These are phyloP conservation scores for Rhinolophus ferrumequinum DNA, from an alignment of 2,113 vertebrate species.

Conservation along the genomic window DNA sequence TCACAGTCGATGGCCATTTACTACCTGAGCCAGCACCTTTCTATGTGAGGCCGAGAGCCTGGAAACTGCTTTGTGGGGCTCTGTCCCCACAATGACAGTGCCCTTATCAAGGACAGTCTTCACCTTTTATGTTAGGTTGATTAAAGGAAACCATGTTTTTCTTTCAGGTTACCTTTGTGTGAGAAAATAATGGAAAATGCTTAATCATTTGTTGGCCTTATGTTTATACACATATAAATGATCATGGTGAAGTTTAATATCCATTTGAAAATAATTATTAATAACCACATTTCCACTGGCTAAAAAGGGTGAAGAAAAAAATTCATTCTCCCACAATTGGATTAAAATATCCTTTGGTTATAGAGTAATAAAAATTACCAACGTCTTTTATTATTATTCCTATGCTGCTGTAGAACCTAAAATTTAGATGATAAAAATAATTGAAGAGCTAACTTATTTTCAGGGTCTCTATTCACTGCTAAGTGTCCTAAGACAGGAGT, in stretches of 20 bases:
- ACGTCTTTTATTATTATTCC: not conserved
- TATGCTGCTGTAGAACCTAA: not conserved
- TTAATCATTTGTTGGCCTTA: constrained; percentile 17
- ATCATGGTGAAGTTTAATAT: constrained; percentile 3
- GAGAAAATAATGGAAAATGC: not conserved
- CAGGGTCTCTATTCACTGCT: not conserved
- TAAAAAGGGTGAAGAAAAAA: not conserved
- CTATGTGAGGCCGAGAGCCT: too few relatives aligned
- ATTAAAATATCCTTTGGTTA: constrained; percentile 11
- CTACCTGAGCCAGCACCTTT: too few relatives aligned
- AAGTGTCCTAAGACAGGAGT: not conserved
- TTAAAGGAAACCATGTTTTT: not conserved
- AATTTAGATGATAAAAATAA: constrained; percentile 18
- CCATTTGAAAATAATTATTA: not conserved
- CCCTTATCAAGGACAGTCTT: not conserved
- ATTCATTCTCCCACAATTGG: not conserved
- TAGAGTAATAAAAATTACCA: not conserved
- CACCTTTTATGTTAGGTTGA: not conserved
- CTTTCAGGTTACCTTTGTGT: constrained; percentile 8
- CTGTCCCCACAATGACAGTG: too few relatives aligned
- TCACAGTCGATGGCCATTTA: too few relatives aligned
- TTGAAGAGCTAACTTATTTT: constrained; percentile 24
- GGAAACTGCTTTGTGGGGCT: too few relatives aligned
- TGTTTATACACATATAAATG: not conserved
- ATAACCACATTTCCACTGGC: not conserved